Percentiles rank a stretch among this genome's conserved stretches.
Evolutionary conservation across 35 echinoderm and acorn worm species (phyloP).

Genomic region (Lytechinus variegatus): DNA sequence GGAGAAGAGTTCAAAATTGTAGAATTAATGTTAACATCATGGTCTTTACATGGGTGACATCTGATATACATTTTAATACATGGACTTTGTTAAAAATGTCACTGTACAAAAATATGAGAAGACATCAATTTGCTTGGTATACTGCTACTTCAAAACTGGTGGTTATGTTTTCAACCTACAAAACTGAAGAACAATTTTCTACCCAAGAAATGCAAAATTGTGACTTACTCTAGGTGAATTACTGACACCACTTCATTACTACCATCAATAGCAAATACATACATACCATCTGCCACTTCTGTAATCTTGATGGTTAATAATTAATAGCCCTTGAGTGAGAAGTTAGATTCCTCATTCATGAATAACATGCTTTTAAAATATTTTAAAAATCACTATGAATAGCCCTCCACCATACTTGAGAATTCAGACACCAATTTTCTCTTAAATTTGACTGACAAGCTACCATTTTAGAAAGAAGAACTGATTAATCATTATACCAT

Average conservation of each 20-base stretch:
- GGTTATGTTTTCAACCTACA: not conserved
- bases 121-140: not conserved
- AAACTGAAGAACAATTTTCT: not conserved
- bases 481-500: conserved; percentile 20
- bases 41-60: not conserved
- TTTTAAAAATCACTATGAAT: not conserved
- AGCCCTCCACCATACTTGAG: not conserved
- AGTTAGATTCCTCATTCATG: not conserved
- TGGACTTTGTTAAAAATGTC: no score
- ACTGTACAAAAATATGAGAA: not conserved
- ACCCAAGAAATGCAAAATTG: not conserved
- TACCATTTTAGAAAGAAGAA: not conserved
- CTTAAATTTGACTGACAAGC: not conserved
- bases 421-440: not conserved
- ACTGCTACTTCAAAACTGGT: not conserved
- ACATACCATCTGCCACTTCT: not conserved
- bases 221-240: not conserved
- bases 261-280: not conserved
- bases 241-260: not conserved
- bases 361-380: not conserved
- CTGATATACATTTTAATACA: no score
- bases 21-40: not conserved
- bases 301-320: not conserved
- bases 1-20: not conserved
- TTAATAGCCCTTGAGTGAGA: not conserved